These are phyloP conservation scores for Aleiodes leptofemur DNA, from an alignment of 2,888 invertebrate species.

Conservation along the genomic window DNA sequence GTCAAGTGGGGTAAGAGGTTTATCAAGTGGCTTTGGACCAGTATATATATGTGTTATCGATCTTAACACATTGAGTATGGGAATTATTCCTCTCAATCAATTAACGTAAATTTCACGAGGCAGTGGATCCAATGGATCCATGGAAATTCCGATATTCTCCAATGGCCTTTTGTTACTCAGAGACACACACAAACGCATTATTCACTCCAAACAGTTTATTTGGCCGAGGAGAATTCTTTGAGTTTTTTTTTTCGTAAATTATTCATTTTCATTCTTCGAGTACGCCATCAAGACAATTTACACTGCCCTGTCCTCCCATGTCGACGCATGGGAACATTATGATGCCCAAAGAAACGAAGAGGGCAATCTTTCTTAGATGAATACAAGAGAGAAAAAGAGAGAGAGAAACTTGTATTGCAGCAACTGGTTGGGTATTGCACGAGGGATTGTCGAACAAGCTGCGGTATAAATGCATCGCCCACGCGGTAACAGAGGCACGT, in stretches of 20 bases:
- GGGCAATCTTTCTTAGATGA: too few species aligned
- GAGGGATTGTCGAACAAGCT: constrained; percentile 64
- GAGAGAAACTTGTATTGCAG: constrained; percentile 43
- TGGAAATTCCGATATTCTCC: constrained; percentile 4
- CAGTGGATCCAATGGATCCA: not conserved
- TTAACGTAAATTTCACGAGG: constrained; percentile 24
- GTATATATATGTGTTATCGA: constrained; percentile 26
- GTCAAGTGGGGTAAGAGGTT: not conserved
- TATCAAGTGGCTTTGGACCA: constrained; percentile 11
- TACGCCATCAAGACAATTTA: constrained; percentile 3
- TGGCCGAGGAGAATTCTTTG: too few species aligned
- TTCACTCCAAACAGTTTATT: not conserved
- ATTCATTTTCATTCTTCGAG: constrained; percentile 1
- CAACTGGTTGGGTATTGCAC: constrained; percentile 48
- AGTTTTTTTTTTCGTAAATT: not conserved
- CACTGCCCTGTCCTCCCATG: not conserved
- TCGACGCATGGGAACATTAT: not conserved
- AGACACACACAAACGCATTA: too few species aligned
- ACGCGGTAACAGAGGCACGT: constrained; percentile 58
- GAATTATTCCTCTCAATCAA: constrained; percentile 42
- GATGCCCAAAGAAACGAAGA: not conserved
- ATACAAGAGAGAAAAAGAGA: not conserved
- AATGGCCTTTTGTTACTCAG: too few species aligned
- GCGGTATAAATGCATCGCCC: constrained; percentile 60
- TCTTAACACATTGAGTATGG: constrained; percentile 16